A percentile compares a stretch with the other conserved stretches of the same genome.
phyloP scores from a whole-genome alignment of 2,797 vertebrate genomes.

The Oreonectes daqikongensis region DNA sequence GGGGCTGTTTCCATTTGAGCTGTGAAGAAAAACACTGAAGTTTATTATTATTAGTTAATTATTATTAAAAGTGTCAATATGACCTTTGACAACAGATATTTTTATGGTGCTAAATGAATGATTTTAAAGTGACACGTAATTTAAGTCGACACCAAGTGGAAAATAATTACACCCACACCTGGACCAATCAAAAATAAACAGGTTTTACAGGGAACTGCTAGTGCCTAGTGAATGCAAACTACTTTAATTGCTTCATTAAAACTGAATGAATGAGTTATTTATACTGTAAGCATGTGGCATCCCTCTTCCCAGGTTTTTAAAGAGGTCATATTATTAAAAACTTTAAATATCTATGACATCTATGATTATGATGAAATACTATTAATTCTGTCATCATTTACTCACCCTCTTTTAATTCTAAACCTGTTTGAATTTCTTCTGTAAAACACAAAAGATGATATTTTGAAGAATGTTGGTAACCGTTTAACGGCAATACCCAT shows the following conservation, averaged over 20 bases:
- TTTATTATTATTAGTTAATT: no score
- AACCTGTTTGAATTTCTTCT: no score
- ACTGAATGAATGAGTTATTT: neutral
- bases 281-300: neutral
- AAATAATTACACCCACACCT: neutral
- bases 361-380: no score
- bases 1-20: slow-evolving; percentile 78
- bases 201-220: neutral
- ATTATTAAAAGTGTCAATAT: no score
- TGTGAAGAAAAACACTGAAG: slow-evolving; percentile 53
- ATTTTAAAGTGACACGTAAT: neutral
- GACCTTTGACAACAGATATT: no score
- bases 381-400: no score
- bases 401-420: no score
- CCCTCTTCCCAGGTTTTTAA: neutral
- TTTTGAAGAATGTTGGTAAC: no score
- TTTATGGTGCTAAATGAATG: neutral
- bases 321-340: neutral
- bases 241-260: neutral
- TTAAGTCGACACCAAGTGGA: neutral
- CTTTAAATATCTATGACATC: neutral
- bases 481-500: no score
- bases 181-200: neutral
- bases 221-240: neutral
- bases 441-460: no score